phyloP scores from a whole-genome alignment of 2,888 invertebrate species.

The Spodoptera littoralis region DNA sequence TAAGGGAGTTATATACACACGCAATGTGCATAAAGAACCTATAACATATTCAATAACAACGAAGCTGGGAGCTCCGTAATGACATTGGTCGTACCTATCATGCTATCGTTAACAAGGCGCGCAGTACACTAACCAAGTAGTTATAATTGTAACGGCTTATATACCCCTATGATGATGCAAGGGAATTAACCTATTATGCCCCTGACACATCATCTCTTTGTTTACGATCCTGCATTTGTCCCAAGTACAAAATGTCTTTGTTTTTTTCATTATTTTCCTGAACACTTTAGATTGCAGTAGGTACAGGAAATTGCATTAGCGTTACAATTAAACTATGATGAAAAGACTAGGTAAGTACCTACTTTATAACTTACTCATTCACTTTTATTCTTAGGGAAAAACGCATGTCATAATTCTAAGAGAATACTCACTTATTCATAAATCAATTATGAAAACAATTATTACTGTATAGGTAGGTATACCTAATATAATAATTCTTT shows the following conservation, averaged over 20 bases:
- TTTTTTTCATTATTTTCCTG: constrained; percentile 35
- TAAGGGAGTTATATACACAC: too few relatives aligned
- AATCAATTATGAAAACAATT: too few relatives aligned
- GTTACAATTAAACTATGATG: constrained; percentile 24
- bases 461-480: too few relatives aligned
- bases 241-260: constrained; percentile 10
- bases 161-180: constrained; percentile 5
- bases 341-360: background rate
- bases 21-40: too few relatives aligned
- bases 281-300: constrained; percentile 22
- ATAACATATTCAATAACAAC: too few relatives aligned
- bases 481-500: too few relatives aligned
- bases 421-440: background rate
- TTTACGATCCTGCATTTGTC: constrained; percentile 22
- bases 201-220: constrained; percentile 42
- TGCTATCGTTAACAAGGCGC: too few relatives aligned
- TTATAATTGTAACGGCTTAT: background rate
- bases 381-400: constrained; percentile 37
- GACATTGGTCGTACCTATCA: too few relatives aligned
- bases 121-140: background rate
- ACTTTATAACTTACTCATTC: constrained; percentile 24
- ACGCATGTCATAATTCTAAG: constrained; percentile 21
- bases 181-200: constrained; percentile 32
- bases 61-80: too few relatives aligned
- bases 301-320: constrained; percentile 37